Conservation (phyloP, 1,140 invertebrate species). For the Lucilia sericata region DNA sequence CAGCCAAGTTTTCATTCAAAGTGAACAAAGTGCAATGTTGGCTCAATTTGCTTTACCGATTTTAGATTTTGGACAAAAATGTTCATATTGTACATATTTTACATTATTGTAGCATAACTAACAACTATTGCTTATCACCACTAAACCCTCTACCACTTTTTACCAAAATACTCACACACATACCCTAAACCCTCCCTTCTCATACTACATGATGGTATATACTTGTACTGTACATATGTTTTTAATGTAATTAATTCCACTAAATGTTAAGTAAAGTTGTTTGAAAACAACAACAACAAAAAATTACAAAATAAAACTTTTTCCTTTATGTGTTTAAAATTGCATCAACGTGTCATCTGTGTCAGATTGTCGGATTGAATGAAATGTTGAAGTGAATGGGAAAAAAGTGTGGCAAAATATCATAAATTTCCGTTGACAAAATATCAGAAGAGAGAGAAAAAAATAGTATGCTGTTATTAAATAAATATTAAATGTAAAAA, state of each 20-base stretch:
- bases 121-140: no score
- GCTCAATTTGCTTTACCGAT: no score
- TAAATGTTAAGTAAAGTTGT: slow-evolving; percentile 21
- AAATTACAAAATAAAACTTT: background rate
- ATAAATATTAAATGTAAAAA: background rate
- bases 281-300: background rate
- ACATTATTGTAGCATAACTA: no score
- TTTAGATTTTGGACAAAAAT: no score
- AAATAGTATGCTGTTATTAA: background rate
- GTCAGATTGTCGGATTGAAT: slow-evolving; percentile 12
- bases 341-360: slow-evolving; percentile 25
- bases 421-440: slow-evolving; percentile 11
- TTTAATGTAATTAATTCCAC: slow-evolving; percentile 22
- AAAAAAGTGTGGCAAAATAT: background rate
- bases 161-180: background rate
- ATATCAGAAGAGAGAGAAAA: background rate
- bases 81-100: no score
- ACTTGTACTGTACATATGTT: background rate
- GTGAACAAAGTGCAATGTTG: no score
- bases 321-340: slow-evolving; percentile 20
- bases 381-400: background rate
- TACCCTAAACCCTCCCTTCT: background rate
- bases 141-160: background rate
- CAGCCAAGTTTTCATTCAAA: no score
- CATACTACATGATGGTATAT: background rate